Percentiles rank a stretch among this genome's conserved stretches.
Conservation (phyloP, 2,113 vertebrate species). For the Bujurquina vittata region DNA sequence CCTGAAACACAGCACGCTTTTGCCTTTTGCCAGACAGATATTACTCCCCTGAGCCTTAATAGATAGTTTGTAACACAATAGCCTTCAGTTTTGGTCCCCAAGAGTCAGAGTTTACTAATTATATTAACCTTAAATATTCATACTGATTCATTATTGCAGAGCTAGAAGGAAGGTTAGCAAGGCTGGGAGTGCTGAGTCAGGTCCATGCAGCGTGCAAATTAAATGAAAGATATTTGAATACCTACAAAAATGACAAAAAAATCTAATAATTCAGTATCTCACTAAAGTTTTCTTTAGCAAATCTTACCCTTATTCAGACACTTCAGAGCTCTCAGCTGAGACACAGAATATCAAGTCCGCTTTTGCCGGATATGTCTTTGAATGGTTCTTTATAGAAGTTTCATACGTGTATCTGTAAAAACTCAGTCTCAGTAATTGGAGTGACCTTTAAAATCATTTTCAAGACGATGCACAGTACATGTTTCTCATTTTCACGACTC, state of each 20-base stretch:
- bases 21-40: too few species aligned
- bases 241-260: not conserved
- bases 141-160: not conserved
- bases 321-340: not conserved
- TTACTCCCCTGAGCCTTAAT: not conserved
- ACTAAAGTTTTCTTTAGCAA: not conserved
- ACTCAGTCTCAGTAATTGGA: not conserved
- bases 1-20: too few species aligned
- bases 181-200: not conserved
- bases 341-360: conserved; percentile 11
- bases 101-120: not conserved
- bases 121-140: not conserved
- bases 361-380: not conserved
- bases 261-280: not conserved
- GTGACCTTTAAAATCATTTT: conserved; percentile 24
- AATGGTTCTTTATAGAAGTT: not conserved
- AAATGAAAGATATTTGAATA: not conserved
- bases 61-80: not conserved
- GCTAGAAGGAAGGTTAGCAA: not conserved
- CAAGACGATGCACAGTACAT: not conserved
- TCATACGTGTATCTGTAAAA: not conserved
- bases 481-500: conserved; percentile 47
- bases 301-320: not conserved
- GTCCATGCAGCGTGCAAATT: not conserved
- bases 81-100: not conserved